phyloP scores from a whole-genome alignment of 2,113 vertebrate genomes.

The Puntigrus tetrazona region DNA sequence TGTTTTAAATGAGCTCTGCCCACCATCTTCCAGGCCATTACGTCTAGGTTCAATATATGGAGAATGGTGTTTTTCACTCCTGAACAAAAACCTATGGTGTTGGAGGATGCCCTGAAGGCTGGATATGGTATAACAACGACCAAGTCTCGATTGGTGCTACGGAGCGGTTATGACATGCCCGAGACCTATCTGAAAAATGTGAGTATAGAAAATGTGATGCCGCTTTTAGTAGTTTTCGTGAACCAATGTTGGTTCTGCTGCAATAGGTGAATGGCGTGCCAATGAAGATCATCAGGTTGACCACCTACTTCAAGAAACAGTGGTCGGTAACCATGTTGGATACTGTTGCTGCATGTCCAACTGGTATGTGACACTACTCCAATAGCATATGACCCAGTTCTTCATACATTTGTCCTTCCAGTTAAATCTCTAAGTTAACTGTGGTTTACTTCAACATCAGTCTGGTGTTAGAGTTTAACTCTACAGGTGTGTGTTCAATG shows the following conservation, averaged over 20 bases:
- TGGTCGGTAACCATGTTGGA: constrained; percentile 71
- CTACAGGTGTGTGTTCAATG: not conserved
- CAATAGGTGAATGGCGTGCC: constrained; percentile 74
- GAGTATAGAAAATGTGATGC: constrained; percentile 16
- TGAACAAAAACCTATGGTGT: constrained; percentile 63
- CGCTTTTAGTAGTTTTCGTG: not conserved
- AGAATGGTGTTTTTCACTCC: constrained; percentile 72
- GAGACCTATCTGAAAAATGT: constrained; percentile 71
- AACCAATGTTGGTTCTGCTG: not conserved
- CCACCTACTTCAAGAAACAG: constrained; percentile 69
- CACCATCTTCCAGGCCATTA: not conserved
- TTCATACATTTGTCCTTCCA: not conserved
- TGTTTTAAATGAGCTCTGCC: not conserved
- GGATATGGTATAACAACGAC: constrained; percentile 67
- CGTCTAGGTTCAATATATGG: constrained; percentile 65
- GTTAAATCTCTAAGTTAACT: not conserved
- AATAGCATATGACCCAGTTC: not conserved
- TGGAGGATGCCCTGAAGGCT: constrained; percentile 64
- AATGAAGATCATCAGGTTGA: constrained; percentile 78
- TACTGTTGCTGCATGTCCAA: constrained; percentile 65
- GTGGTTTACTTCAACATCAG: not conserved
- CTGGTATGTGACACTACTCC: not conserved
- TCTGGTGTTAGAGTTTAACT: not conserved
- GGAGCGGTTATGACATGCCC: constrained; percentile 68
- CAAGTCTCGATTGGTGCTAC: constrained; percentile 62